These are phyloP conservation scores for Stenopsyche tienmushanensis DNA, from an alignment of 1,140 invertebrate species.

Conservation along the genomic window DNA sequence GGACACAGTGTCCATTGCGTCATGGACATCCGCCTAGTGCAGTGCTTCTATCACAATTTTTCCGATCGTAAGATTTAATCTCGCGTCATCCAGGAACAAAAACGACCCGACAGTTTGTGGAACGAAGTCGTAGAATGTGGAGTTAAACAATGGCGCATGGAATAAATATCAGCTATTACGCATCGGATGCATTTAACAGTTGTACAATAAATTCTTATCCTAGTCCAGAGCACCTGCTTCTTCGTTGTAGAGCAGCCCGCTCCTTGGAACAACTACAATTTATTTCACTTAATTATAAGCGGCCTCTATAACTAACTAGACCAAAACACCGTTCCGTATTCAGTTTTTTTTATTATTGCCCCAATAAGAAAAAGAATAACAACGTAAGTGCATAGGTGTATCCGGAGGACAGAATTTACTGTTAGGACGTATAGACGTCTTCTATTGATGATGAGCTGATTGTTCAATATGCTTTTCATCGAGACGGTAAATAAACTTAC, in stretches of 20 bases:
- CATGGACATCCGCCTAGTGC: too few species aligned
- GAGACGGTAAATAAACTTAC: too few species aligned
- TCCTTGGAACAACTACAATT: constrained; percentile 27
- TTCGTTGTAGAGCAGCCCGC: background rate
- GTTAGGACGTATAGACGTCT: too few species aligned
- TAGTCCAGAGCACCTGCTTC: constrained; percentile 16
- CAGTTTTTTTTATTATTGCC: constrained; percentile 28
- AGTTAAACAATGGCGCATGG: too few species aligned
- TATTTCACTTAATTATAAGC: constrained; percentile 38
- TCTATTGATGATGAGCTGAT: too few species aligned
- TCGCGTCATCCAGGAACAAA: too few species aligned
- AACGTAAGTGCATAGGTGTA: background rate
- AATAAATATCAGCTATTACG: too few species aligned
- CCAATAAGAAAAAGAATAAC: background rate
- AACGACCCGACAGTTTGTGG: too few species aligned
- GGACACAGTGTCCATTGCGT: background rate
- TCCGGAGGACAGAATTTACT: background rate
- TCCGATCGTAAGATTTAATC: too few species aligned
- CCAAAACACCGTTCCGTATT: constrained; percentile 36
- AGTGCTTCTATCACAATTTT: too few species aligned
- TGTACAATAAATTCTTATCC: background rate
- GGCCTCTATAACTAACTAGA: constrained; percentile 34
- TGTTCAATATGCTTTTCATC: too few species aligned
- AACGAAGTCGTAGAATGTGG: too few species aligned
- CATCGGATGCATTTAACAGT: background rate